These are phyloP conservation scores for Pseudochaenichthys georgianus DNA, from an alignment of 2,797 vertebrate species.

Conservation along the genomic window DNA sequence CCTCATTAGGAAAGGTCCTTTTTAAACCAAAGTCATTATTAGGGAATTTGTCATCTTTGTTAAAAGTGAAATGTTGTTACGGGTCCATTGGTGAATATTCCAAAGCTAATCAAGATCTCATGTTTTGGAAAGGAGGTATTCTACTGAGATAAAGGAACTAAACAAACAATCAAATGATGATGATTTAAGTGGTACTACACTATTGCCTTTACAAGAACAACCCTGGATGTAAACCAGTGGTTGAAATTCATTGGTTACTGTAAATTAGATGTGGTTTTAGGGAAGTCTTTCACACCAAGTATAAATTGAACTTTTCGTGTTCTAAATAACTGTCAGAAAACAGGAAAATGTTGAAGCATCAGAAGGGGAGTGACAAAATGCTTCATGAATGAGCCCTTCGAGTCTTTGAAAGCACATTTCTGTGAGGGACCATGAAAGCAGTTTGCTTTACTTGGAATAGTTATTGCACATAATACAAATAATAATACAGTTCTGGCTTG, in stretches of 20 bases:
- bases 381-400: conserved; percentile 69
- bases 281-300: conserved; percentile 13
- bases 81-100: conserved; percentile 13
- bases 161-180: neutral
- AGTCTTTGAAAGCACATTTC: conserved; percentile 54
- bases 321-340: conserved; percentile 23
- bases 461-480: neutral
- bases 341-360: conserved; percentile 4
- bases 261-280: conserved; percentile 22
- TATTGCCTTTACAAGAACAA: conserved; percentile 55
- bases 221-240: neutral
- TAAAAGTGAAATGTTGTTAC: conserved; percentile 1
- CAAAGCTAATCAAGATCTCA: conserved; percentile 6
- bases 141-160: conserved; percentile 5
- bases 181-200: conserved; percentile 32
- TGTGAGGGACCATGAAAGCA: conserved; percentile 65
- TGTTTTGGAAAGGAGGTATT: conserved; percentile 21
- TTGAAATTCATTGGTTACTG: conserved; percentile 42
- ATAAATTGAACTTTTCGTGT: conserved; percentile 1
- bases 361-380: conserved; percentile 13
- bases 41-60: conserved; percentile 32
- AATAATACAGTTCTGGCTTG: conserved; percentile 15
- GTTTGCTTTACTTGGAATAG: conserved; percentile 28
- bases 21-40: conserved; percentile 72
- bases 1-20: conserved; percentile 23